Percentiles rank a stretch among this genome's conserved stretches.
Conservation (phyloP, 2,888 invertebrate genomes). For the Drosophila nr. perissopoda region DNA sequence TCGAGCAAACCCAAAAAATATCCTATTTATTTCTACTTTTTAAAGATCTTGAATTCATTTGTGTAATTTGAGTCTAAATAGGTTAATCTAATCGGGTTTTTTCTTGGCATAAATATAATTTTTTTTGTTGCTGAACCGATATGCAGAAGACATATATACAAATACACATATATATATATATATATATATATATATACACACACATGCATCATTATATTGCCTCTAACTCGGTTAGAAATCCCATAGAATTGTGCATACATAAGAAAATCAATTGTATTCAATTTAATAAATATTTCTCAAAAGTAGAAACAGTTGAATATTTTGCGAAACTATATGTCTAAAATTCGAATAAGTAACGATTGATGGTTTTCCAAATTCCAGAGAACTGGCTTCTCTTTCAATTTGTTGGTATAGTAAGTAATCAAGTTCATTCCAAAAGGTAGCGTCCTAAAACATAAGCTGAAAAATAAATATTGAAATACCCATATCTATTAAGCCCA, state of each 20-base stretch:
- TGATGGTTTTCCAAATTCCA: neutral
- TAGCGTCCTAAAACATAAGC: neutral
- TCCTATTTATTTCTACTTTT: neutral
- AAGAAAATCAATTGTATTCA: conserved; percentile 27
- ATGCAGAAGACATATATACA: neutral
- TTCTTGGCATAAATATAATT: neutral
- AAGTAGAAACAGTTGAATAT: neutral
- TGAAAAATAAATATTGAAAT: neutral
- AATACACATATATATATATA: neutral
- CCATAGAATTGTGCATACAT: conserved; percentile 16
- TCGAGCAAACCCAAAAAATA: neutral
- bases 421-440: neutral
- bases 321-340: neutral
- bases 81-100: neutral
- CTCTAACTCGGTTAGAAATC: neutral
- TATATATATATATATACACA: neutral
- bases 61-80: neutral
- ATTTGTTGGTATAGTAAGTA: neutral
- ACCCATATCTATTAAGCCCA: neutral
- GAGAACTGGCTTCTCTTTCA: neutral
- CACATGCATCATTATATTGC: neutral
- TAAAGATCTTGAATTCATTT: neutral
- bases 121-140: neutral
- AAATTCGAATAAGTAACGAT: neutral
- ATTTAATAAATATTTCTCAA: neutral